Evolutionary conservation across 1,140 invertebrate genomes (phyloP), one percentile per base, ranked within the genome.

Genomic region (Heliconius melpomene): DNA sequence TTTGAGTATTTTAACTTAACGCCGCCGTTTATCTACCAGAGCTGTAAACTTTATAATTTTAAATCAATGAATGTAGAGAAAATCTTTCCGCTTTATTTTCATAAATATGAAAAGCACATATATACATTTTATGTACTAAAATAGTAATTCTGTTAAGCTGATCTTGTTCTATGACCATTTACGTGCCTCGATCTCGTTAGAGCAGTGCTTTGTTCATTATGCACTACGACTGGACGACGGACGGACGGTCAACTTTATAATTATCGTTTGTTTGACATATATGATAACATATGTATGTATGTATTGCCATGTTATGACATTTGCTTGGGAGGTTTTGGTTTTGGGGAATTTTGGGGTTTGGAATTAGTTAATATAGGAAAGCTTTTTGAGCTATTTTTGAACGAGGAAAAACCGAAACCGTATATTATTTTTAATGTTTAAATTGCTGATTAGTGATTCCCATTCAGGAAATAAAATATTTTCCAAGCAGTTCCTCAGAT

Each of bases 101-200:
- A n/a, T n/a, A n/a, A n/a, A n/a, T n/a, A n/a, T n/a, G n/a, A n/a
- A n/a, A n/a, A n/a, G n/a, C n/a, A n/a, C n/a, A n/a, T n/a, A n/a
- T n/a, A n/a, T n/a, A n/a, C 29, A 29, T 3, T 32, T 32, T 32
- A 3, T 32, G 5, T 32, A 5, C 5, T 3, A 32, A 32, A 7
- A 57, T 23, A 57, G 7, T 66, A 66, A 1, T 23, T 57, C 54
- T 57, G 16, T n/a, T 57, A 23, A 66, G 9, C 3, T 66, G 11
- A 23, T 66, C 60, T 16, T 66, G 60, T 66, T 66, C 60, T 29
- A 16, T 66, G 60, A 11, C 40, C 60, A 29, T 23, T 66, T 16
- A 66, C 60, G 26, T 66, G 26, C 60, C 60, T 66, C 60, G 23
- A 66, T 66, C 60, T 66, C 60, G 60, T 66, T 66, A 66, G 60